Conservation (phyloP, 2,888 invertebrate species). For the Pecten maximus region DNA sequence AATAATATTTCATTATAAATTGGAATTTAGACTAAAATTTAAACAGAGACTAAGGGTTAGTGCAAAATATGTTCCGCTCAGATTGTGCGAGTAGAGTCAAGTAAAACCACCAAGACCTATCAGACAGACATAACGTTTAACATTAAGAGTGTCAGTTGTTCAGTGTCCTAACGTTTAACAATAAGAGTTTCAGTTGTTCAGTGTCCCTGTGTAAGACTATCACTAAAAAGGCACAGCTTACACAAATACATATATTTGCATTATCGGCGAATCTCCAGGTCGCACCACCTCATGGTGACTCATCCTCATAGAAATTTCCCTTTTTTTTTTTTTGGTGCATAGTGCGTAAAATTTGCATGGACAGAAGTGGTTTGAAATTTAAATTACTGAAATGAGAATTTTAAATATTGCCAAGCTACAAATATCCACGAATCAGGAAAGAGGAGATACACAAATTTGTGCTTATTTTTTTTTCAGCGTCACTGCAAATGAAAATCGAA, state of each 20-base stretch:
- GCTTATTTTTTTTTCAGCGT: background rate
- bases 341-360: constrained; percentile 17
- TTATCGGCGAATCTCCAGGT: background rate
- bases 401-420: background rate
- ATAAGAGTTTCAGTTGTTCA: too few species aligned
- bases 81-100: too few species aligned
- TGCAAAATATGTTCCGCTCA: too few species aligned
- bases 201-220: background rate
- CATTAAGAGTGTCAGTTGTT: too few species aligned
- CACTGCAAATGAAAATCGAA: constrained; percentile 8
- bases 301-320: background rate
- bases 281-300: background rate
- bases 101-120: too few species aligned
- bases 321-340: background rate
- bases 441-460: background rate
- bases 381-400: background rate
- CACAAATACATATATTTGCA: constrained; percentile 11
- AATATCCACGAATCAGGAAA: background rate
- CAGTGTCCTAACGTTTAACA: too few species aligned
- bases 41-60: too few species aligned
- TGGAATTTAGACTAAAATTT: too few species aligned
- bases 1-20: too few species aligned
- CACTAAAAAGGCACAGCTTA: background rate
- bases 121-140: too few species aligned
- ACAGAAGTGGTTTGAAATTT: constrained; percentile 9